A percentile compares a stretch with the other conserved stretches of the same genome.
Conservation (phyloP, 2,888 invertebrate genomes). For the Nematopogon swammerdamellus region DNA sequence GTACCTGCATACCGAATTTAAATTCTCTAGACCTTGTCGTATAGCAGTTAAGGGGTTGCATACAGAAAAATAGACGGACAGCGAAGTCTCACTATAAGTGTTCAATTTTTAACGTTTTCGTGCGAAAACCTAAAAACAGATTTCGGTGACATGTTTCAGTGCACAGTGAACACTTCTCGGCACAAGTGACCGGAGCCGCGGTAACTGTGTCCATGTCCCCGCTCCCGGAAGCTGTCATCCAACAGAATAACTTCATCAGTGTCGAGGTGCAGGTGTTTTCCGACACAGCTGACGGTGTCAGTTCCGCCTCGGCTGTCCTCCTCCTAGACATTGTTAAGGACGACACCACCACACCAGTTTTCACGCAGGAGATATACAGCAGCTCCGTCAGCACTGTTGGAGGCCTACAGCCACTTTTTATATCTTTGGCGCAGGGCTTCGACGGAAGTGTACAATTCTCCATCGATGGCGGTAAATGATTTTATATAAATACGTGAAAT, state of each 20-base stretch:
- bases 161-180: slow-evolving; percentile 19
- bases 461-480: slow-evolving; percentile 18
- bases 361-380: slow-evolving; percentile 23
- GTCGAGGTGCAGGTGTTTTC: slow-evolving; percentile 24
- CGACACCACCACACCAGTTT: slow-evolving; percentile 28
- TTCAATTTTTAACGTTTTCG: no score
- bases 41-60: no score
- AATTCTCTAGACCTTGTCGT: no score
- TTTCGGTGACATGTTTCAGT: no score
- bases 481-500: no score
- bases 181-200: slow-evolving; percentile 16
- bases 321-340: slow-evolving; percentile 32
- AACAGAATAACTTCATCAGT: slow-evolving; percentile 23
- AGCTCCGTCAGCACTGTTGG: slow-evolving; percentile 23
- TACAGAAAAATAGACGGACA: no score
- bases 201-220: slow-evolving; percentile 24
- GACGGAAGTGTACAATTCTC: slow-evolving; percentile 15
- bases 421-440: slow-evolving; percentile 16
- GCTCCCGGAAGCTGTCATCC: slow-evolving; percentile 21
- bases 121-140: no score
- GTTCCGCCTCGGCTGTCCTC: slow-evolving; percentile 21
- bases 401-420: slow-evolving; percentile 21
- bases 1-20: no score
- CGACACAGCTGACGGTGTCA: slow-evolving; percentile 17
- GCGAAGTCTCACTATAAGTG: no score